Evolutionary conservation across 23 tunicate genomes (phyloP).

Genomic region (Ascidia mentula): DNA sequence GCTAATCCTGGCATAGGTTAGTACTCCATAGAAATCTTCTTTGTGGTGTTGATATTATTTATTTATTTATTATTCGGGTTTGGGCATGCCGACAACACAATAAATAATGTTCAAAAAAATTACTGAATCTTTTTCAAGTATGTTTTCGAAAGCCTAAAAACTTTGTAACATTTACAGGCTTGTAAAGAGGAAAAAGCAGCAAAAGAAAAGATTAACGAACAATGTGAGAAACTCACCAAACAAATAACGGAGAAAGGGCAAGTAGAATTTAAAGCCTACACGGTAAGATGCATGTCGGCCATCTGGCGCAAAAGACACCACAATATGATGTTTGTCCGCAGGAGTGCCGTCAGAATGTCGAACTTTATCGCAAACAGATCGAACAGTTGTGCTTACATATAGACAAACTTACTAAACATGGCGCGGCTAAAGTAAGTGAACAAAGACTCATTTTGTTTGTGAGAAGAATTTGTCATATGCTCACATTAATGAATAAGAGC

Average conservation of each 20-base stretch:
- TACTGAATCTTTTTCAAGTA: too few species aligned
- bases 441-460: not conserved
- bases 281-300: not conserved
- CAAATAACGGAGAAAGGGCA: not conserved
- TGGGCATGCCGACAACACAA: too few species aligned
- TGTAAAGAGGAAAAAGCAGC: not conserved
- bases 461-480: not conserved
- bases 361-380: slow-evolving; percentile 25
- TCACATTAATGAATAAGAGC: not conserved
- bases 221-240: not conserved
- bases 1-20: too few species aligned
- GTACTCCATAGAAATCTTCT: too few species aligned
- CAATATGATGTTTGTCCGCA: not conserved
- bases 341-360: slow-evolving; percentile 48
- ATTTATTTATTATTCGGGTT: too few species aligned
- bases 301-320: not conserved
- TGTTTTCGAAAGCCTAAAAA: too few species aligned
- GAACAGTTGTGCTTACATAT: slow-evolving; percentile 41
- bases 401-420: slow-evolving; percentile 19
- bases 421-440: slow-evolving; percentile 45
- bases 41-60: too few species aligned
- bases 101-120: too few species aligned
- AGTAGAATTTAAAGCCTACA: not conserved
- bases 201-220: not conserved
- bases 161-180: too few species aligned